Base-by-base conservation (phyloP, 2,888 invertebrate genomes). In the Sisyra nigra region DNA sequence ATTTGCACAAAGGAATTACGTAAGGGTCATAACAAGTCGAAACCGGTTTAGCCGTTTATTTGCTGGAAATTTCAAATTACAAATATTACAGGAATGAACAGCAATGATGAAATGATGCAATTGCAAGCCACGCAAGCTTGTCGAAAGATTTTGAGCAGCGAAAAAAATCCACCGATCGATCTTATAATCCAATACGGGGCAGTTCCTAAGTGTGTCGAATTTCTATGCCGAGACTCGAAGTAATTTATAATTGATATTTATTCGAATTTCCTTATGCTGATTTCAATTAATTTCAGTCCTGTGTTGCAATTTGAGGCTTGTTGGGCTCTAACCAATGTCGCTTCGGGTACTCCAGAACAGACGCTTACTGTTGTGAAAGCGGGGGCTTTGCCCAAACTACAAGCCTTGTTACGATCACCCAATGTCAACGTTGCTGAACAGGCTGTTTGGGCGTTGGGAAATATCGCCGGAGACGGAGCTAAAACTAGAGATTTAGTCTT, bases 311-410 rank as follows among this genome's bases (percentile, higher is more conserved):
- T 97, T 65, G 97, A 97, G 65, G 84, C 94, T 1, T 84, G 94
- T 0, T 98, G 97, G 97, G 93, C 93, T 0, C 65, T 98, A 44
- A 98, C 97, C 18, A 97, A 97, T 58, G 87, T 98, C 42, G 96
- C 97, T 0, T 94, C 94, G 0, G 97, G 97, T 7, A 87, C 87
- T 0, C 77, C 85, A 0, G 81, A 82, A 1, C 93, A 98, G 60
- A 98, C 97, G 0, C 72, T 79, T 51, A 78, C 80, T 13, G 92
- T 96, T 1, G 80, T 96, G 0, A 68, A 81, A 58, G 74, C 79
- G 31, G 85, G 87, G n/a, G 93, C 91, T 0, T 73, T 97, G 15
- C 84, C 85, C 0, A 78, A 79, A 46, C 73, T 98, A 41, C 74
- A 92, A 15, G 57, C 66, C 0, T 67, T 97, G 10, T 63, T 94